Conservation (phyloP, 92 coral and sea anemone genomes). For the Epizoanthus fatuus region DNA sequence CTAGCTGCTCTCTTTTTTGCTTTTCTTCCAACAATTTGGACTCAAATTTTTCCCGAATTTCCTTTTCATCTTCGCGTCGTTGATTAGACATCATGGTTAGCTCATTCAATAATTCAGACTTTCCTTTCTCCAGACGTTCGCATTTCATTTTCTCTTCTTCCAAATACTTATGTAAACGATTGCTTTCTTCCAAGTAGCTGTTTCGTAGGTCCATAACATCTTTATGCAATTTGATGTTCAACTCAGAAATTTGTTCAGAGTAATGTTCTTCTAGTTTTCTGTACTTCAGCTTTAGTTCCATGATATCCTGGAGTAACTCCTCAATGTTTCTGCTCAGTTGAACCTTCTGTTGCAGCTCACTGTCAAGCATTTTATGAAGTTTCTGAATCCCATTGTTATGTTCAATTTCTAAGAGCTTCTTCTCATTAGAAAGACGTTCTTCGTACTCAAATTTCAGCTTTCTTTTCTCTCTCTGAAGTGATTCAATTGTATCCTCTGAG, state of each 20-base stretch:
- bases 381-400: not conserved
- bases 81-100: not conserved
- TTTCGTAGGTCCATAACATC: conserved; percentile 1
- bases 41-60: not conserved
- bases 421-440: conserved; percentile 11
- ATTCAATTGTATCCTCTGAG: not conserved
- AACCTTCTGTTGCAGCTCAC: not conserved
- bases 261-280: conserved; percentile 11
- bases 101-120: not conserved
- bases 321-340: conserved; percentile 15
- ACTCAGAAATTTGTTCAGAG: not conserved
- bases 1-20: not conserved
- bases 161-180: not conserved
- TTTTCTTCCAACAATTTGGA: not conserved
- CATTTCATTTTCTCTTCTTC: conserved; percentile 3
- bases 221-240: conserved; percentile 13
- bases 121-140: conserved; percentile 1
- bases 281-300: conserved; percentile 9
- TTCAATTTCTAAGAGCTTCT: not conserved
- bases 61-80: not conserved
- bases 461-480: conserved; percentile 1
- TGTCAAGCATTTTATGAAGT: conserved; percentile 2
- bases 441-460: not conserved
- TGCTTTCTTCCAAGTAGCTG: conserved; percentile 7
- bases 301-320: conserved; percentile 3